Evolutionary conservation across 2,888 invertebrate species (phyloP).

Genomic region (Diaprepes abbreviatus): DNA sequence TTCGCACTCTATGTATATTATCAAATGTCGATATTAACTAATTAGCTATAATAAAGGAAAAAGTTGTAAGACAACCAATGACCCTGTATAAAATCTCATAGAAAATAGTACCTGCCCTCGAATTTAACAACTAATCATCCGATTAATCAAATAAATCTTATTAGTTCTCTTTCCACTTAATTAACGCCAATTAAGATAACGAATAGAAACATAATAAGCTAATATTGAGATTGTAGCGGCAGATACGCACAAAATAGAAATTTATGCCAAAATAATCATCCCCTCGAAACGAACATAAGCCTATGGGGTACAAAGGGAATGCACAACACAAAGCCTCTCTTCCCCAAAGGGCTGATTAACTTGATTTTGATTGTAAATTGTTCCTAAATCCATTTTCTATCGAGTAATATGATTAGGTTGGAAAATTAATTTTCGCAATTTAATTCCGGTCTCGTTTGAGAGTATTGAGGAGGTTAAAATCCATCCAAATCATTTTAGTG

Average conservation of each 20-base stretch:
- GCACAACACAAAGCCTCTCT: slow-evolving; percentile 9
- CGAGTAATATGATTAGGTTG: slow-evolving; percentile 26
- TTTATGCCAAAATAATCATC: slow-evolving; percentile 20
- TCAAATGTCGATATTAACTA: no score
- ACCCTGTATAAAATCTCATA: no score
- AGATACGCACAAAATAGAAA: slow-evolving; percentile 8
- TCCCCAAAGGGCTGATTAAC: slow-evolving; percentile 27
- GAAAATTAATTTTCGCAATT: slow-evolving; percentile 23
- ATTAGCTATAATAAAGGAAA: no score
- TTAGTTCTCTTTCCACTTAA: slow-evolving; percentile 1
- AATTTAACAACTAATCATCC: no score
- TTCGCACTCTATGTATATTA: no score
- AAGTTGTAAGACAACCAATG: no score
- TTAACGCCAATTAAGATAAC: slow-evolving; percentile 10
- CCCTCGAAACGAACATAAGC: slow-evolving; percentile 9
- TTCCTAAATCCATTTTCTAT: slow-evolving; percentile 34
- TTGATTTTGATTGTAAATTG: slow-evolving; percentile 35
- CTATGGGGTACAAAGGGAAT: slow-evolving; percentile 5
- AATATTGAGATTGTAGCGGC: slow-evolving; percentile 12
- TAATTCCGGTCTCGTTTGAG: slow-evolving; percentile 13
- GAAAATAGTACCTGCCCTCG: no score
- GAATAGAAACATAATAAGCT: slow-evolving; percentile 15
- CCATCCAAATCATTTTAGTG: no score
- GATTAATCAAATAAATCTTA: no score
- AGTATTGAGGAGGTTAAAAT: neutral